Conservation (phyloP, 2,888 invertebrate species). For the Epinotia brunnichana region DNA sequence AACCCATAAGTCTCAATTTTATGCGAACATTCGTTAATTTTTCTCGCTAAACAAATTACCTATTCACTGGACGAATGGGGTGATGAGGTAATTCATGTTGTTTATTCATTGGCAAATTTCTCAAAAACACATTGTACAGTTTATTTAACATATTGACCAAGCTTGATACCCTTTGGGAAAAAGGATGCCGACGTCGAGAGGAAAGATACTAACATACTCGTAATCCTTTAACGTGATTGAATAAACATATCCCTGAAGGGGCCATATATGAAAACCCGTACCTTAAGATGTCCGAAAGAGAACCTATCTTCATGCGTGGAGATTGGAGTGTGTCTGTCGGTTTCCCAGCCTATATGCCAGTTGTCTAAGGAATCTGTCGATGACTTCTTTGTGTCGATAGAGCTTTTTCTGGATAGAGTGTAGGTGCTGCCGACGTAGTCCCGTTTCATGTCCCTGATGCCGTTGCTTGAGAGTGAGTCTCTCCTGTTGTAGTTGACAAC, state of each 20-base stretch:
- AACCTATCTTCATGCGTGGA: conserved; percentile 84
- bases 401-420: conserved; percentile 79
- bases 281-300: conserved; percentile 71
- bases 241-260: conserved; percentile 7
- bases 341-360: conserved; percentile 88
- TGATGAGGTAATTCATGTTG: conserved; percentile 41
- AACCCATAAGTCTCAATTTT: conserved; percentile 30
- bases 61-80: conserved; percentile 37
- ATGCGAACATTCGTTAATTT: conserved; percentile 36
- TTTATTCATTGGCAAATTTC: conserved; percentile 38
- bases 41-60: conserved; percentile 40
- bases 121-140: conserved; percentile 27
- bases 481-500: conserved; percentile 74
- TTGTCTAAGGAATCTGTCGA: conserved; percentile 89
- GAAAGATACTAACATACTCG: conserved; percentile 1
- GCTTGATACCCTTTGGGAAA: conserved; percentile 18
- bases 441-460: conserved; percentile 78
- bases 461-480: conserved; percentile 71
- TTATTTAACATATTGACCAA: conserved; percentile 10
- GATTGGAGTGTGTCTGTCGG: conserved; percentile 85
- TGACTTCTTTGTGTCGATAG: conserved; percentile 78
- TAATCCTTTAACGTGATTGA: conserved; percentile 7
- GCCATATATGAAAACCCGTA: conserved; percentile 59
- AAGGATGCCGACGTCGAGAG: conserved; percentile 15
- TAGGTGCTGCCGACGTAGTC: conserved; percentile 80